Conservation (phyloP, 2,113 vertebrate species). For the Mus spicilegus region DNA sequence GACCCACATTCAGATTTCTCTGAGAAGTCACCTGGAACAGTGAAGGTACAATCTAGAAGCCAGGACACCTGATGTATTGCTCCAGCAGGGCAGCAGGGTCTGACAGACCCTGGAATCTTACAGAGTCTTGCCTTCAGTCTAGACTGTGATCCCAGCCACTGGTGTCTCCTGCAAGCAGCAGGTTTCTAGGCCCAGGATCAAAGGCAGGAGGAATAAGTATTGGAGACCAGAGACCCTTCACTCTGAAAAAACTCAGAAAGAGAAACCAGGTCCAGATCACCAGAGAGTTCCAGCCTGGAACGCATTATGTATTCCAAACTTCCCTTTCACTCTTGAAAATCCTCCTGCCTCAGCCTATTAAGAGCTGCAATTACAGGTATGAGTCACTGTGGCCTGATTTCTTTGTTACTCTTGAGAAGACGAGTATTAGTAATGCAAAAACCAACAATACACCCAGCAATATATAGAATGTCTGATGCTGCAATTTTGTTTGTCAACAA, state of each 20-base stretch:
- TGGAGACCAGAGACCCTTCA: background rate
- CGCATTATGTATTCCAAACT: background rate
- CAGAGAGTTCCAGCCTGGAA: background rate
- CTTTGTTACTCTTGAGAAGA: background rate
- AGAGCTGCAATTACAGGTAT: background rate
- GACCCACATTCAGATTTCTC: background rate
- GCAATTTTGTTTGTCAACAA: background rate
- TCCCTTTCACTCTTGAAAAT: background rate
- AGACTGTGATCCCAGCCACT: background rate
- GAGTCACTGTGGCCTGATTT: background rate
- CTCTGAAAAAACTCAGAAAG: slow-evolving; percentile 16
- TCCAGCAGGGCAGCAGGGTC: background rate
- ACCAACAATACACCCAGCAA: background rate
- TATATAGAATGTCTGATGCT: background rate
- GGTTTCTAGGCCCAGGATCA: slow-evolving; percentile 30
- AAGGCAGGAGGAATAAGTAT: background rate
- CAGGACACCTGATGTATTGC: background rate
- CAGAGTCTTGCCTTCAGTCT: background rate
- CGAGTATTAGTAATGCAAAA: background rate
- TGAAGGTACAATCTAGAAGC: background rate
- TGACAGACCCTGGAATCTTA: background rate
- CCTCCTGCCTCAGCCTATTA: background rate
- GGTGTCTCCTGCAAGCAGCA: background rate
- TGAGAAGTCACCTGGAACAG: background rate
- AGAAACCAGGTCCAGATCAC: slow-evolving; percentile 51